Base-by-base conservation (phyloP, 2,113 vertebrate genomes). In the Tupaia tana region DNA sequence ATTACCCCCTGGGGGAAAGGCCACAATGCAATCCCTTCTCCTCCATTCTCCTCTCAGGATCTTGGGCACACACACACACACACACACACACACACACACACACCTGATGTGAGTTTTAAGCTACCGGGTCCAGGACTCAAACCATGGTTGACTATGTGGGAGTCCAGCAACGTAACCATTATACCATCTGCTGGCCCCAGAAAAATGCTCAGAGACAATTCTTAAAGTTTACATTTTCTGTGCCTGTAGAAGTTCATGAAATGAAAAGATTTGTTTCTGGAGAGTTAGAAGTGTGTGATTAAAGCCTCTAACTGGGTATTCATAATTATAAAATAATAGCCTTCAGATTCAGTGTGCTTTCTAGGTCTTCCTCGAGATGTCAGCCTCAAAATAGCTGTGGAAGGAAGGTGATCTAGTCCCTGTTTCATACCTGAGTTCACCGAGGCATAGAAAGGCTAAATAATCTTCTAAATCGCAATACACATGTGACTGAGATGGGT, bases 281-380 rank as follows among this genome's bases (percentile, higher is more conserved):
- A 90, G 29, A 90, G 52, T 82, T 73, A 87, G 16, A 91, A 70
- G 22, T 70, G 70, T 70, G 61, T 82, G 16, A 89, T 71, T 78
- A 83, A 27, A 58, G 19, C 29, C 18, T 29, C 34, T 94, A 67
- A 70, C 11, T 90, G 58, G 5, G 69, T 74, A 73, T 9, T 85
- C 27, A 22, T 15, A 58, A 75, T 82, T 77, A 54, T 58, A 69
- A 87, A 93, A 54, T 85, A 74, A 71, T 25, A 86, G 20, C 19
- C 59, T 54, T 22, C 54, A 22, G 59, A 20, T 73, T 73, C 19
- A 52, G 1, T 73, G 27, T 63, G 77, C 7, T 52, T 85, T 43
- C 31, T 54, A 71, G 43, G 18, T 52, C 61, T 54, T 24, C 61
- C 4, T 0, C 16, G 27, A 22, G 6, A 1, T 93, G 29, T 24